Evolutionary conservation across 2,797 vertebrate species (phyloP).

Genomic region (Percopsis omiscomaycus): DNA sequence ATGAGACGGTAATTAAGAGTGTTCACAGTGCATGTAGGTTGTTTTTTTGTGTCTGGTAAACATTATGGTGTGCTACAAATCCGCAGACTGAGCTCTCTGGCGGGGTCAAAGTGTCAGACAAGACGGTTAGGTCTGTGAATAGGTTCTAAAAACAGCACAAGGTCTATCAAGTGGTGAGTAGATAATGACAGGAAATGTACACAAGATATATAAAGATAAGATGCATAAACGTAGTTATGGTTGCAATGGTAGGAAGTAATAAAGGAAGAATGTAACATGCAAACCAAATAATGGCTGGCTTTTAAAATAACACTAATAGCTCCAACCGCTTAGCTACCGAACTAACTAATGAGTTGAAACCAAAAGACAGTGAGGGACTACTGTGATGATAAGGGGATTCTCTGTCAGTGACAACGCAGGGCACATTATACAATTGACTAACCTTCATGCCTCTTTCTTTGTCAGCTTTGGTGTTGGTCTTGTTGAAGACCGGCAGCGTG

Average conservation of each 20-base stretch:
- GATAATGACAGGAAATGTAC: not conserved
- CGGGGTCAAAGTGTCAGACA: slow-evolving; percentile 41
- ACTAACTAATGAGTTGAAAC: too few species aligned
- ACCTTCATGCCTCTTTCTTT: slow-evolving; percentile 74
- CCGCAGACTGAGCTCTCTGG: slow-evolving; percentile 27
- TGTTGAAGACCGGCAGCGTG: slow-evolving; percentile 96
- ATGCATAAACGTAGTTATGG: too few species aligned
- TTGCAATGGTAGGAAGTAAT: too few species aligned
- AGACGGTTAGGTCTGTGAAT: slow-evolving; percentile 15
- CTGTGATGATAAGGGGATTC: too few species aligned
- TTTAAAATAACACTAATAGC: too few species aligned
- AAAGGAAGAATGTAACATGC: too few species aligned
- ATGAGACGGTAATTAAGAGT: slow-evolving; percentile 42
- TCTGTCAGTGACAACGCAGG: not conserved
- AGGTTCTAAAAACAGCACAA: slow-evolving; percentile 14
- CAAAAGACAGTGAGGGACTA: not conserved
- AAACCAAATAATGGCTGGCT: too few species aligned
- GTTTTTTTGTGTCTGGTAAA: slow-evolving; percentile 44
- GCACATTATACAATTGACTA: not conserved
- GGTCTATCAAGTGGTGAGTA: not conserved
- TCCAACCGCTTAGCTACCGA: too few species aligned
- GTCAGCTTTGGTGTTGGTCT: slow-evolving; percentile 77
- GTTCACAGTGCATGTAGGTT: slow-evolving; percentile 46
- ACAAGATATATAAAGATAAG: too few species aligned
- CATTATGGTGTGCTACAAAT: slow-evolving; percentile 33